These are phyloP conservation scores for Sclerurus mexicanus DNA, from an alignment of 2,113 vertebrate species.

Conservation along the genomic window DNA sequence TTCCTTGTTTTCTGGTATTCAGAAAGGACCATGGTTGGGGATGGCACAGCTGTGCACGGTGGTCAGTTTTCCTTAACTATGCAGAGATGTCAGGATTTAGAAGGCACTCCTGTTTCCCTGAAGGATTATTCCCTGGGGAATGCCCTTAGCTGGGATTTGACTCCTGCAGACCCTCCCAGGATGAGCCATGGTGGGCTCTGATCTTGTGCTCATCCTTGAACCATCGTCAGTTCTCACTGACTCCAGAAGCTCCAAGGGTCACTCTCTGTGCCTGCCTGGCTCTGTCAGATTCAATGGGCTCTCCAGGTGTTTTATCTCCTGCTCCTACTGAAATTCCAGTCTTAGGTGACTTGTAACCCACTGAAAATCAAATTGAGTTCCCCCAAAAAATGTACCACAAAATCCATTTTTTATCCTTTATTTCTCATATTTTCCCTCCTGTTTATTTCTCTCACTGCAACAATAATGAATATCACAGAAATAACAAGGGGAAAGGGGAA, in stretches of 20 bases:
- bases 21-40: not conserved
- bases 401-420: not conserved
- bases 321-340: not conserved
- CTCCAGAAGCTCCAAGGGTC: not conserved
- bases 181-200: not conserved
- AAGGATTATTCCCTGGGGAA: not conserved
- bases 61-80: not conserved
- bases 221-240: not conserved
- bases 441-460: not conserved
- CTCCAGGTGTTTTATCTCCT: not conserved
- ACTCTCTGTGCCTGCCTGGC: no score
- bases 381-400: not conserved
- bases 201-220: not conserved
- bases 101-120: not conserved
- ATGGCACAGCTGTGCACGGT: not conserved
- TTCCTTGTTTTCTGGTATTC: not conserved
- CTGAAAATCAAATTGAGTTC: not conserved
- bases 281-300: not conserved
- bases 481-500: not conserved
- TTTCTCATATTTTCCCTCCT: not conserved
- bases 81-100: not conserved
- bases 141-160: not conserved
- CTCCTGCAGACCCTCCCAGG: not conserved
- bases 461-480: not conserved
- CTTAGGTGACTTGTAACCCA: not conserved